phyloP scores from a whole-genome alignment of 2,888 invertebrate genomes.

The Strigamia crassipes region DNA sequence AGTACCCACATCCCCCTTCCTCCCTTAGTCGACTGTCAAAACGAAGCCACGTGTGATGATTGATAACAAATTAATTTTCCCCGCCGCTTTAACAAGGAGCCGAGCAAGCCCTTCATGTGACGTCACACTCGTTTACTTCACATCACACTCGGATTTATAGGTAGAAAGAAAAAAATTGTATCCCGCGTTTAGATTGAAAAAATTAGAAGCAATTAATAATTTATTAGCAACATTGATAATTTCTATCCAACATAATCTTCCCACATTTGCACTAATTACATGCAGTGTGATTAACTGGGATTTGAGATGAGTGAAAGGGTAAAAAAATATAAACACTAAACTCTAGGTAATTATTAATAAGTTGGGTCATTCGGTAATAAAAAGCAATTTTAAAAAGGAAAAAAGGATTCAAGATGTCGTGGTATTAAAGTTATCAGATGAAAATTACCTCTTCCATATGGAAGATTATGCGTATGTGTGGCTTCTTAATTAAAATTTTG shows the following conservation, averaged over 20 bases:
- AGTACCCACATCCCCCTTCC: conserved; percentile 7
- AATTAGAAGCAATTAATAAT: background rate
- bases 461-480: background rate
- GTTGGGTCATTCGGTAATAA: background rate
- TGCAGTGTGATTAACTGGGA: background rate
- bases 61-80: conserved; percentile 30
- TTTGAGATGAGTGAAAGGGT: background rate
- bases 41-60: conserved; percentile 30
- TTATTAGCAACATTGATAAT: conserved; percentile 18
- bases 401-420: background rate
- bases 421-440: conserved; percentile 6
- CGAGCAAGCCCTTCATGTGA: background rate
- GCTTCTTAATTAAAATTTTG: conserved; percentile 30
- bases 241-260: background rate
- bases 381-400: background rate
- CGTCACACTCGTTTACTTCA: background rate
- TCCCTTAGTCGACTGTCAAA: background rate
- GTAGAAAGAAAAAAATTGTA: background rate
- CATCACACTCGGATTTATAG: background rate
- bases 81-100: conserved; percentile 27
- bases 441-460: background rate
- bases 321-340: background rate
- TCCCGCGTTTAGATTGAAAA: background rate
- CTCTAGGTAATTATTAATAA: background rate
- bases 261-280: conserved; percentile 6